Evolutionary conservation across 2,113 vertebrate species (phyloP), one percentile per base, ranked within the genome.

Genomic region (Genyomyrus donnyi): DNA sequence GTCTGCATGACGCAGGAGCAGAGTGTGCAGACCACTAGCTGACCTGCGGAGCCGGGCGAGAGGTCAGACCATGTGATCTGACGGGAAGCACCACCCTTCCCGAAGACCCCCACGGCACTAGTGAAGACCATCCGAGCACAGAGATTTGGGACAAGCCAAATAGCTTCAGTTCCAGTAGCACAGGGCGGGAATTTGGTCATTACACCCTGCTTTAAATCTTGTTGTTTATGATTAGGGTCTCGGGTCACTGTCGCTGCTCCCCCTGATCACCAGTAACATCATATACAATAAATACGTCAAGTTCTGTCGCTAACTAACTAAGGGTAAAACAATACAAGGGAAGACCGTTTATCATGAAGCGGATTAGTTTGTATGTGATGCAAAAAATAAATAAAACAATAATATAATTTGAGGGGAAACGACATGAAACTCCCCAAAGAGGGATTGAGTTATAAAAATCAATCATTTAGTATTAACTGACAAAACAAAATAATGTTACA

Each of bases 1-100:
- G 98, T 99, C 94, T 98, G 98, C 98, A 99, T 99, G 92, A 99
- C 98, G 90, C 98, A 98, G 91, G 98, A 99, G 94, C 98, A 99
- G 35, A 99, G 95, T 0, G 98, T 99, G 89, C 98, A 99, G 15
- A 99, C 98, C 95, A 99, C 98, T 93, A 99, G 94, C 95, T 99
- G 98, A 95, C 97, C 97, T 98, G 95, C 2, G 95, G 94, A 46
- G 89, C 24, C 58, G 91, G 90, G 1, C 89, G 17, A 86, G 42
- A 89, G 6, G 66, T 95, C 45, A 88, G 70, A 19, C 35, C 13
- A 2, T 0, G 70, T 1, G 70, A 35, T 5, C 70, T 5, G 31
- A 74, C 31, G 4, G 70, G 17, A 74, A 53, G 62, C 21, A 8
- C 21, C 70, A 19, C 1, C 70, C 35, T 13, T 39, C 70, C 31